Evolutionary conservation across 2,797 vertebrate species (phyloP), one percentile per base, ranked within the genome.

Genomic region (Enteromius afrohamiltoni): DNA sequence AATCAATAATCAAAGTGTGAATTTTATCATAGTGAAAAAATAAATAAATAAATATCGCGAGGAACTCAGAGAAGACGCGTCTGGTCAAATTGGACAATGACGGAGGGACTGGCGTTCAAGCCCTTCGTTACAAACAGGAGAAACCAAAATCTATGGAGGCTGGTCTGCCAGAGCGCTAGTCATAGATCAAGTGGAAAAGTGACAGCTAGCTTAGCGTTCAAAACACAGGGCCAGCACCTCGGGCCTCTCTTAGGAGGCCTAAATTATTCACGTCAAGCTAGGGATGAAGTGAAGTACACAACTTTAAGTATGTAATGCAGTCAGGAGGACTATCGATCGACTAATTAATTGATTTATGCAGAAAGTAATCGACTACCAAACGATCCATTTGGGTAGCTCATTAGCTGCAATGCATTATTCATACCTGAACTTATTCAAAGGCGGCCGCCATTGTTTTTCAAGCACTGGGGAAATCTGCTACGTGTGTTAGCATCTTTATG

Each of bases 301-400:
- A 89, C 89, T 93, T 82, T 93, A 93, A 94, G 92, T 94, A 91
- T 93, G 92, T 92, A 91, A 94, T 89, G 91, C 89, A 87, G 90
- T 92, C 92, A 92, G 92, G 92, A 94, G 89, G 89, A 88, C 85
- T 93, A 95, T 95, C 91, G 94, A 95, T 94, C 83, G 69, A 91
- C 89, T 94, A 95, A 95, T 95, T 94, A 94, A 95, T 94, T 94
- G 93, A 90, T 95, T 95, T 93, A 94, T 94, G 92, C 90, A 87
- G 60, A 88, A 91, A 83, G 91, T 93, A 95, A 94, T 91, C 91
- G 91, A 94, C 93, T 93, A 89, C 82, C 91, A 87, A 86, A 91
- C 88, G 90, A 92, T 93, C 92, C 89, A 93, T 94, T 92, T 88
- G 90, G 91, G 88, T 83, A 92, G 91, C 88, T 93, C 93, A 94